Conservation (phyloP, 2,113 vertebrate genomes). For the Haemorhous mexicanus region DNA sequence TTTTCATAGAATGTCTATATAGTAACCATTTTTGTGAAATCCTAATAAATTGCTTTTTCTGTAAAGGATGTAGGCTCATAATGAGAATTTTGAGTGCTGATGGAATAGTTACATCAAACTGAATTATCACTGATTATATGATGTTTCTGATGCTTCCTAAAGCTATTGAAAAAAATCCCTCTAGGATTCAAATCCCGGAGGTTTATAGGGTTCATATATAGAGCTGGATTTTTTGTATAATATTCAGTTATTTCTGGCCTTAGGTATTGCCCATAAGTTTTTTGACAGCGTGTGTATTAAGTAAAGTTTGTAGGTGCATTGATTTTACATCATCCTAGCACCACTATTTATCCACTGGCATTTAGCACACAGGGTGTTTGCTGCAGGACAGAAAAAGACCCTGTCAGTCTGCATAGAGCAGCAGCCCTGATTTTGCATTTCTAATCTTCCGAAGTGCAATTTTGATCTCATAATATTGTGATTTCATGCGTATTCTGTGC, state of each 20-base stretch:
- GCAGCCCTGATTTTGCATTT: not conserved
- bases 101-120: not conserved
- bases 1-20: not conserved
- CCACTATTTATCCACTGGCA: not conserved
- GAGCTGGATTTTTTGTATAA: not conserved
- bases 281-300: rapidly evolving
- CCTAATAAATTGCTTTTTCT: not conserved
- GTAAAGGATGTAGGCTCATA: not conserved
- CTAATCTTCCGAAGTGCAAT: not conserved
- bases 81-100: not conserved
- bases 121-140: not conserved
- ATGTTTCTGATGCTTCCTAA: not conserved
- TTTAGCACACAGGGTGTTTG: not conserved
- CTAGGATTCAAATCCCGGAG: not conserved
- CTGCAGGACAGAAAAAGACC: not conserved
- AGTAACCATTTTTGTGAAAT: not conserved
- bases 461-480: not conserved
- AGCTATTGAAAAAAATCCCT: not conserved
- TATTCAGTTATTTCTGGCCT: not conserved
- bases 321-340: not conserved
- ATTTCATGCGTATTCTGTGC: not conserved
- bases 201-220: not conserved
- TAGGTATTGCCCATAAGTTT: not conserved
- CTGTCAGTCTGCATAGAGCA: not conserved
- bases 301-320: not conserved